Evolutionary conservation across 2,797 vertebrate genomes (phyloP).

Genomic region (Leptodactylus fallax): DNA sequence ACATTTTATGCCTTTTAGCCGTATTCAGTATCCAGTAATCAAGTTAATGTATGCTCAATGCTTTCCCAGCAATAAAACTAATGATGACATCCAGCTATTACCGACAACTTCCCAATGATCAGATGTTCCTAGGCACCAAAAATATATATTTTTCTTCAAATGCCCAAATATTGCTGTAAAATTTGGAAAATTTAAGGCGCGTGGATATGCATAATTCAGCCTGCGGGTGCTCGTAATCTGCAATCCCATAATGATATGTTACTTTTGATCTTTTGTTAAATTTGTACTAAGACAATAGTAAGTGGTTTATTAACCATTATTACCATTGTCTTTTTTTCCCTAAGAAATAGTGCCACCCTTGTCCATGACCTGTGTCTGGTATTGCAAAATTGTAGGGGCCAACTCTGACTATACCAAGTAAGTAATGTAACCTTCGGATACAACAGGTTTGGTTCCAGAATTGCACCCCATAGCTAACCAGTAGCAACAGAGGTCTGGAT

Average conservation of each 20-base stretch:
- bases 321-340: no score
- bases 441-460: no score
- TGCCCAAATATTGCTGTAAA: constrained; percentile 7
- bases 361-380: no score
- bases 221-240: background rate
- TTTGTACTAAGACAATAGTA: background rate
- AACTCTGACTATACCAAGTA: no score
- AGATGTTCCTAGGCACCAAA: constrained; percentile 37
- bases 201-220: constrained; percentile 26
- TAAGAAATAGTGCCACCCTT: no score
- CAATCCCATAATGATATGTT: constrained; percentile 4
- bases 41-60: constrained; percentile 50
- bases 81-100: constrained; percentile 49
- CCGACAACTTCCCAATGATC: constrained; percentile 47
- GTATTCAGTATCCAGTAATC: constrained; percentile 51
- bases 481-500: no score
- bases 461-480: no score
- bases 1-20: constrained; percentile 47
- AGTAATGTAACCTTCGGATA: no score
- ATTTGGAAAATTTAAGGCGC: constrained; percentile 11
- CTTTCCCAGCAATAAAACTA: constrained; percentile 48
- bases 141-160: constrained; percentile 33
- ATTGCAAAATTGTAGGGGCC: no score
- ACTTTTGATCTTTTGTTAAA: background rate
- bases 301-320: background rate